Base-by-base conservation (phyloP, 2,113 vertebrate species). In the Pteropus alecto region DNA sequence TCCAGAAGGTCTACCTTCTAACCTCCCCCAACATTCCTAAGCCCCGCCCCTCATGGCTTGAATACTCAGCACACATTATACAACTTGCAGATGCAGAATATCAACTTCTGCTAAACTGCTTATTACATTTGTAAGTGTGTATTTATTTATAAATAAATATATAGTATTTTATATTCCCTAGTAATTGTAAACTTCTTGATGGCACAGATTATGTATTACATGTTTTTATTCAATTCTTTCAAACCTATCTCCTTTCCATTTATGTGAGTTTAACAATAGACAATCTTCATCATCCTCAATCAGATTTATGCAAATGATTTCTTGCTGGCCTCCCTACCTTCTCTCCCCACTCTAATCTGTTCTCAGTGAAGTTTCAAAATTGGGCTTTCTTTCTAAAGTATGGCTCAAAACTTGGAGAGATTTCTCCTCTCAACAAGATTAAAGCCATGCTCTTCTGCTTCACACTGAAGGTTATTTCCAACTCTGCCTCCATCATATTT, bases 241-340 rank as follows among this genome's bases (percentile, higher is more conserved):
- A 79, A 22, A 73, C 30, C 56, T 15, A 12, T 26, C 60, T 84
- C 28, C 43, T 84, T 81, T 43, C 46, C 67, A 43, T 22, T 87
- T 93, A 88, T 71, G 30, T 33, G 60, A 77, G 28, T 84, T 94
- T 93, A 68, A 78, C 33, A 43, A 70, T 43, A 78, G 43, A 60
- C 26, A 82, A 76, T 19, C 46, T 4, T 38, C 11, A 76, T 41
- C 51, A 38, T 63, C 7, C 43, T 18, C 51, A 73, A 5, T 41
- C 21, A 51, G 41, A 76, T 73, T 48, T 90, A 73, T 61, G 56
- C 28, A 68, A 68, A 48, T 81, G 35, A 54, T 38, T 91, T 78
- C 35, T 38, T 46, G 19, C 13, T 51, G 63, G 21, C 71, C 70
- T 63, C 26, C 9, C 46, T 48, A 46, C 43, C 18, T 70, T 68